These are phyloP conservation scores for Siphonodentalium dalli DNA, from an alignment of 2,888 invertebrate species.

Conservation along the genomic window DNA sequence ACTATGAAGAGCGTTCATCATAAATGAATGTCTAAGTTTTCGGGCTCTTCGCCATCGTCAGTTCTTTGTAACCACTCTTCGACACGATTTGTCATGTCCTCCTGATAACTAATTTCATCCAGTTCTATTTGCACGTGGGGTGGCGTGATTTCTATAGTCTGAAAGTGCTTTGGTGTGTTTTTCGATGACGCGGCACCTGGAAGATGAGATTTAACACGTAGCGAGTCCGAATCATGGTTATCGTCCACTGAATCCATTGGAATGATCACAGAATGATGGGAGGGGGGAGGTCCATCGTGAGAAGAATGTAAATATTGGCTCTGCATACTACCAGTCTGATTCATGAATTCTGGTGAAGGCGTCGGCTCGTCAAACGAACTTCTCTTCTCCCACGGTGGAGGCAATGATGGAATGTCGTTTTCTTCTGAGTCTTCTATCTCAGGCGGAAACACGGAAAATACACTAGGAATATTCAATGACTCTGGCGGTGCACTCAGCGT, in stretches of 20 bases:
- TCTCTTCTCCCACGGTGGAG: conserved; percentile 34
- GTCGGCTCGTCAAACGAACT: conserved; percentile 34
- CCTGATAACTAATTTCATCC: conserved; percentile 42
- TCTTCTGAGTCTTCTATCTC: conserved; percentile 4
- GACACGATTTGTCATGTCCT: conserved; percentile 42
- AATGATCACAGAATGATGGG: conserved; percentile 48
- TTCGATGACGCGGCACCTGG: conserved; percentile 42
- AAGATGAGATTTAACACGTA: conserved; percentile 28
- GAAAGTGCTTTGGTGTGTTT: conserved; percentile 46
- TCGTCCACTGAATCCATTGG: conserved; percentile 32
- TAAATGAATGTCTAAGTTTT: no score
- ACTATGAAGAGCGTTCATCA: no score
- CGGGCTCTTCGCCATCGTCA: conserved; percentile 30
- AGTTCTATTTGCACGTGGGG: conserved; percentile 18
- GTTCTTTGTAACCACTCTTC: conserved; percentile 42
- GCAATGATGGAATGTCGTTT: conserved; percentile 24
- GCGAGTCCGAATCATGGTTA: conserved; percentile 26
- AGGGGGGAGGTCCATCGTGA: conserved; percentile 41
- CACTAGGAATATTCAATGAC: conserved; percentile 31
- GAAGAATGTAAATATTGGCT: conserved; percentile 38
- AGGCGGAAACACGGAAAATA: conserved; percentile 45
- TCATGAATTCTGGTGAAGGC: conserved; percentile 28
- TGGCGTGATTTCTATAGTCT: conserved; percentile 35
- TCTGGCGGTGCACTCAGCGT: conserved; percentile 36
- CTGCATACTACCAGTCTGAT: conserved; percentile 37